A percentile compares a stretch with the other conserved stretches of the same genome.
Conservation (phyloP, 2,888 invertebrate species). For the Drosophila formosana region DNA sequence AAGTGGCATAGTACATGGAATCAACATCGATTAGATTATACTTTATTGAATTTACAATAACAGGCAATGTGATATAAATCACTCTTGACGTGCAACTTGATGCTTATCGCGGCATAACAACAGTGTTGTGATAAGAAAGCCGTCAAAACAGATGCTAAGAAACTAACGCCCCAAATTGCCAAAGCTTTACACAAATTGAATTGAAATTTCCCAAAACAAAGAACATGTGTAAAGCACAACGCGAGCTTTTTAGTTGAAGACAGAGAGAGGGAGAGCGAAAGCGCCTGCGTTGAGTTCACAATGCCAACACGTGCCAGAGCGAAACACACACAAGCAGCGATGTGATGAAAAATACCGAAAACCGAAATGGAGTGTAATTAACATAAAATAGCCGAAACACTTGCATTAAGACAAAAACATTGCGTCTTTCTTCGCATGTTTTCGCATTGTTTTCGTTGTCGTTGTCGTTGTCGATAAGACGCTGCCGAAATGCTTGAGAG, state of each 20-base stretch:
- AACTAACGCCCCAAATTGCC: conserved; percentile 15
- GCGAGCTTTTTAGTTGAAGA: neutral
- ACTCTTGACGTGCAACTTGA: conserved; percentile 6
- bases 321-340: conserved; percentile 5
- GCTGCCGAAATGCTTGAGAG: conserved; percentile 26
- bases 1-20: conserved; percentile 5
- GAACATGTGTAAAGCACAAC: conserved; percentile 54
- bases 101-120: conserved; percentile 26
- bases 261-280: conserved; percentile 5
- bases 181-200: conserved; percentile 46
- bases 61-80: conserved; percentile 22
- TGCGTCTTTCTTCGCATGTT: neutral
- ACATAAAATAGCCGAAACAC: conserved; percentile 10
- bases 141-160: conserved; percentile 15
- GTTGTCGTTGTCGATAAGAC: conserved; percentile 22
- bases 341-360: conserved; percentile 3
- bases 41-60: conserved; percentile 38
- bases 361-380: conserved; percentile 17
- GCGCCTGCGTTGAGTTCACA: conserved; percentile 1
- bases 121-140: conserved; percentile 8
- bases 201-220: conserved; percentile 75
- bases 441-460: neutral
- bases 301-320: conserved; percentile 36
- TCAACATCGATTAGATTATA: conserved; percentile 40
- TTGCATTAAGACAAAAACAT: conserved; percentile 1